A percentile compares a stretch with the other conserved stretches of the same genome.
Conservation (phyloP, 2,113 vertebrate genomes). For the Crotalus horridus region DNA sequence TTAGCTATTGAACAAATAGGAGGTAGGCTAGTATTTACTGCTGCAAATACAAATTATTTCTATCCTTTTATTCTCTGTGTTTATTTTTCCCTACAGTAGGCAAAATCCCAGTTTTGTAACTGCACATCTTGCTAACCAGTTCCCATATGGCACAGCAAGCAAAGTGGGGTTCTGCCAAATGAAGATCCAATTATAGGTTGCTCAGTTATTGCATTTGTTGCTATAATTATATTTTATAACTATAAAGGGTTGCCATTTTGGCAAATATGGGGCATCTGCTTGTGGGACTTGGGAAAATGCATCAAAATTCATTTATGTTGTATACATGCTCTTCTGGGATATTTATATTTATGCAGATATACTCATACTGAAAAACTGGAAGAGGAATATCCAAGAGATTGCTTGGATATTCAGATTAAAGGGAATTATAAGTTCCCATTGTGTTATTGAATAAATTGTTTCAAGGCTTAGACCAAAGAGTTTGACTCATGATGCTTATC, state of each 20-base stretch:
- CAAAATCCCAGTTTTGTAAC: slow-evolving; percentile 6
- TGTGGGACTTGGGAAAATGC: slow-evolving; percentile 49
- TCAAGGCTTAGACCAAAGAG: neutral
- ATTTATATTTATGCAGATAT: neutral
- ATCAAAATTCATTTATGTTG: slow-evolving; percentile 19
- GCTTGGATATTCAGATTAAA: neutral
- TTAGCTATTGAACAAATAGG: neutral
- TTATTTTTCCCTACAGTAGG: neutral
- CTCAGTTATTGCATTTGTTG: slow-evolving; percentile 68
- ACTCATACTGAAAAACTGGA: no score
- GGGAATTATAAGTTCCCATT: neutral
- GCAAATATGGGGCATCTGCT: slow-evolving; percentile 66
- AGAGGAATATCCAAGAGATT: neutral
- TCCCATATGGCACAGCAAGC: slow-evolving; percentile 65
- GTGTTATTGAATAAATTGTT: neutral
- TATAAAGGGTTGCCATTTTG: slow-evolving; percentile 65
- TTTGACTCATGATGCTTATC: neutral
- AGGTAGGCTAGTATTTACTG: neutral
- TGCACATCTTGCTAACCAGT: slow-evolving; percentile 53
- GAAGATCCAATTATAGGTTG: slow-evolving; percentile 66
- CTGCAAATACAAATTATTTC: neutral
- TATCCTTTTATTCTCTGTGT: neutral
- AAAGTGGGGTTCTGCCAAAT: slow-evolving; percentile 61
- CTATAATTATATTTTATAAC: slow-evolving; percentile 69
- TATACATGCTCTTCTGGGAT: slow-evolving; percentile 16